Base-by-base conservation (phyloP, 1,140 invertebrate genomes). In the Callitettix versicolor region DNA sequence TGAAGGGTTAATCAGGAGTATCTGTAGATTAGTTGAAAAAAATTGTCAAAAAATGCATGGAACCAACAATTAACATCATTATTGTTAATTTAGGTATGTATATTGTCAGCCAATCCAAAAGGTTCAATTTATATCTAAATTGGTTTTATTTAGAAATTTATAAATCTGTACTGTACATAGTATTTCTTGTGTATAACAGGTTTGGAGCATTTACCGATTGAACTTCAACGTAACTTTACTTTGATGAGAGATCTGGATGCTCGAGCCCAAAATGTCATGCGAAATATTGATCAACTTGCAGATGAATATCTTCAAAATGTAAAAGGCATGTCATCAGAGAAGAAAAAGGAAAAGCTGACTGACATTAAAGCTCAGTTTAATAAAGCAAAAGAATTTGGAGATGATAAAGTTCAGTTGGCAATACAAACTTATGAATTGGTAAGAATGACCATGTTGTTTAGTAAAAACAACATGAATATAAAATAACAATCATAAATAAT, bases 361-460 rank as follows among this genome's bases (percentile, higher is more conserved):
- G 84, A 87, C 53, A 95, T 97, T 55, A 85, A 91, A 67, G 82
- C 80, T 59, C 72, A 89, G 24, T 94, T 92, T 64, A 88, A 89
- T 61, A 92, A 93, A 69, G 88, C 90, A 12, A 92, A 91, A 69
- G 90, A 92, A 66, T 92, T 91, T 68, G 91, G 91, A 0, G 94
- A 98, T 69, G 94, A 97, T 64, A 98, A 98, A 77, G 92, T 97
- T 12, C 91, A 96, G 68, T 73, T 98, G 55, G 93, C 95, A 1
- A 96, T 97, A 71, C 94, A 98, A 71, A 98, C 94, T 0, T 98
- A 98, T 69, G 95, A 98, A 74, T 75, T 98, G 69, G 94, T 81
- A 67, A 65, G 59, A 57, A 49, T 41, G 15, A 0, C 17, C n/a
- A 53, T 47, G 5, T 36, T 48, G 46, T 17, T 42, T 42, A 4